Evolutionary conservation across 2,797 vertebrate genomes (phyloP), one percentile per base, ranked within the genome.

Genomic region (Crenichthys baileyi): DNA sequence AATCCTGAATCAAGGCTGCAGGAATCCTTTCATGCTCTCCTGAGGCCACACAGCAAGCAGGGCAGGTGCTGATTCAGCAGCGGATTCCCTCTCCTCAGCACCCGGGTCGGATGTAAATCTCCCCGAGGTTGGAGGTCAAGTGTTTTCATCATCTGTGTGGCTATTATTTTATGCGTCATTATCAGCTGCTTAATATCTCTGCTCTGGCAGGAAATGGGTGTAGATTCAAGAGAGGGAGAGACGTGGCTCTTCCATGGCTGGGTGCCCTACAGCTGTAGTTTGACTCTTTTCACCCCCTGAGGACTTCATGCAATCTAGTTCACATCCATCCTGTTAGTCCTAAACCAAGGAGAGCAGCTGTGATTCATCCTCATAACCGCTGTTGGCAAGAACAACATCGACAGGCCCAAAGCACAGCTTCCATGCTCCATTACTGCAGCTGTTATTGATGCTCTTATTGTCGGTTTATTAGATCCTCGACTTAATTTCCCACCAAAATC

Each of bases 11-110:
- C 83, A 81, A 85, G 82, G 83, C 87, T 85, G 76, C 90, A 90
- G 79, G 86, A 94, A 94, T 93, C 88, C 92, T 88, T 91, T 85
- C 87, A 85, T 81, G 79, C 79, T 84, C 85, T 89, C 84, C 88
- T 85, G 92, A 88, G 92, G 92, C 90, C 91, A 93, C 92, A 94
- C 94, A 95, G 93, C 75, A 83, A 84, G 88, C 91, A 70, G 87
- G 75, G 86, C 82, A 79, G 81, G 82, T 80, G 80, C 89, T 87
- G 90, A 92, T 80, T 92, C 82, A 3, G 79, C 86, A 41, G 87
- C 79, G 18, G 74, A 84, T 74, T 84, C 86, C 71, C 78, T 79
- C 79, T 85, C 79, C 29, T 63, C 87, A 55, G 82, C 39, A 1
- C 83, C 86, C 79, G 82, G 81, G 87, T 93, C 75, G 79, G 90